Conservation (phyloP, 2,888 invertebrate species). For the Meloe dianella region DNA sequence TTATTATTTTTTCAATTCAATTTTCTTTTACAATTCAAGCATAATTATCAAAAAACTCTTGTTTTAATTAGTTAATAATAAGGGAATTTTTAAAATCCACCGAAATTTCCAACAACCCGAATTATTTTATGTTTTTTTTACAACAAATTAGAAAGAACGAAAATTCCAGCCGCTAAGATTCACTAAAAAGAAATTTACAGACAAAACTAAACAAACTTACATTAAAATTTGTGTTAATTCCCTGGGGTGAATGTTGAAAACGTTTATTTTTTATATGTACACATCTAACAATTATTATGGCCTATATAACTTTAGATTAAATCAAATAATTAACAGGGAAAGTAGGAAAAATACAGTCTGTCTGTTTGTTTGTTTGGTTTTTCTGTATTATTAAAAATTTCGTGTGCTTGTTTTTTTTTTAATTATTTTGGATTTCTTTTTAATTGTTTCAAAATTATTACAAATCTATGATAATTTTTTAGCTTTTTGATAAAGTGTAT, state of each 20-base stretch:
- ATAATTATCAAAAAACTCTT: slow-evolving; percentile 27
- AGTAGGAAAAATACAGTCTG: slow-evolving; percentile 54
- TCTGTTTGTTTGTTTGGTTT: too few relatives aligned
- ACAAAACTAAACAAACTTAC: neutral
- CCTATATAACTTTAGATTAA: slow-evolving; percentile 1
- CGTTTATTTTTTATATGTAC: neutral
- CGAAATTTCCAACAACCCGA: slow-evolving; percentile 9
- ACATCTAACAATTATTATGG: slow-evolving; percentile 29
- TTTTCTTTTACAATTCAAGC: slow-evolving; percentile 23
- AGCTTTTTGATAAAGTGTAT: slow-evolving; percentile 98
- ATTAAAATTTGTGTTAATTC: neutral
- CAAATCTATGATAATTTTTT: slow-evolving; percentile 92
- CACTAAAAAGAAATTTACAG: neutral
- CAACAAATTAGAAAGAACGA: neutral
- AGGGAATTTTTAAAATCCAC: neutral
- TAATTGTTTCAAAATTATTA: slow-evolving; percentile 31
- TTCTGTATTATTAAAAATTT: slow-evolving; percentile 5
- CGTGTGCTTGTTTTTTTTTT: too few relatives aligned
- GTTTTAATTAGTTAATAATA: slow-evolving; percentile 9
- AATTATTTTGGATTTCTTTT: slow-evolving; percentile 34
- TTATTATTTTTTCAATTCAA: slow-evolving; percentile 9
- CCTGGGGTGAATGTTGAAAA: neutral
- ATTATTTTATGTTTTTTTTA: slow-evolving; percentile 19
- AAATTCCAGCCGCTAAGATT: neutral
- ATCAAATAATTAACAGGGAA: slow-evolving; percentile 5